Percentiles rank a stretch among this genome's conserved stretches.
These are phyloP conservation scores for Eilema griseolum DNA, from an alignment of 2,888 invertebrate genomes.

Conservation along the genomic window DNA sequence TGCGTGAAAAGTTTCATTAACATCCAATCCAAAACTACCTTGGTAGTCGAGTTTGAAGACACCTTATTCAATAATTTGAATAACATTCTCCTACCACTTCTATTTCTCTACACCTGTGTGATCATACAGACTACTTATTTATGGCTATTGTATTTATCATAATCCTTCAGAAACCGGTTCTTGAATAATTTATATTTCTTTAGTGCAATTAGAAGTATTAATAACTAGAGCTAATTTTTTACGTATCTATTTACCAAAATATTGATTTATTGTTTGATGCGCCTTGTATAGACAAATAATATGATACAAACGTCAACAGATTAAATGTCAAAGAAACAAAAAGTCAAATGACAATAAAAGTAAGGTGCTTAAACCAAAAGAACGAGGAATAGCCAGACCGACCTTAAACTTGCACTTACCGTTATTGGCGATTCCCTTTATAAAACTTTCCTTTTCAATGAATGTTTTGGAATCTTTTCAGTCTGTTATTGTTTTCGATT, in stretches of 20 bases:
- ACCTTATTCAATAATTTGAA: constrained; percentile 10
- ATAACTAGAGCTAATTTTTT: neutral
- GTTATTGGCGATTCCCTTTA: constrained; percentile 55
- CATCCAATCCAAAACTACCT: constrained; percentile 25
- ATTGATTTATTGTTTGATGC: neutral
- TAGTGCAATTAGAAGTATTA: neutral
- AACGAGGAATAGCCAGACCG: constrained; percentile 39
- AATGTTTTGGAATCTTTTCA: constrained; percentile 81
- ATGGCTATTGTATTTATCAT: too few relatives aligned
- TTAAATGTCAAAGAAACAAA: neutral
- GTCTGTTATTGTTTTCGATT: constrained; percentile 84
- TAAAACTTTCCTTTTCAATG: constrained; percentile 81
- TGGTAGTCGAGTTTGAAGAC: constrained; percentile 3
- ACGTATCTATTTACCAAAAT: neutral
- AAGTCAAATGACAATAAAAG: constrained; percentile 6
- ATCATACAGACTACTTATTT: too few relatives aligned
- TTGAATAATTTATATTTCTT: neutral
- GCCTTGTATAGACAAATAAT: neutral
- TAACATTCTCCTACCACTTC: neutral
- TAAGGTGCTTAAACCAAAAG: constrained; percentile 7
- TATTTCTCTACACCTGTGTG: too few relatives aligned
- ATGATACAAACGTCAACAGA: neutral
- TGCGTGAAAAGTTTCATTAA: constrained; percentile 42
- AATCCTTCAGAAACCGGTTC: neutral
- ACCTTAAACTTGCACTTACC: constrained; percentile 67